Evolutionary conservation across 2,888 invertebrate genomes (phyloP), one percentile per base, ranked within the genome.

Genomic region (Boloria euphrosyne): DNA sequence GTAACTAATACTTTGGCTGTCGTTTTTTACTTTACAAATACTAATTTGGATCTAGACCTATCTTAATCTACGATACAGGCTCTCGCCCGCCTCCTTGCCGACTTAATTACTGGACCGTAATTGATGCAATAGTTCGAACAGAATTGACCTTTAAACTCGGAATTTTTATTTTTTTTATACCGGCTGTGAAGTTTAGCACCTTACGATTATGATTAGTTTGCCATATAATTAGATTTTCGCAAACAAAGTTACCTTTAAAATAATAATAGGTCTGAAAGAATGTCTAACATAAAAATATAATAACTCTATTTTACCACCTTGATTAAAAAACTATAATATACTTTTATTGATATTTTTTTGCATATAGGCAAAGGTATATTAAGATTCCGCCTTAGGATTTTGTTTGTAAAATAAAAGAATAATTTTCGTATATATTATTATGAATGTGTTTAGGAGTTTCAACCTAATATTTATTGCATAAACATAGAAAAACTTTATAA

Each of bases 401-500:
- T 6, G 5, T 43, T 38, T 13, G 10, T 38, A 38, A 46, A 13
- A 46, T 57, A 46, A 22, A 46, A 22, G 22, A 16, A 46, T 14
- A 44, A 22, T 57, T 46, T 14, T 57, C 22, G 46, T 55, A 10
- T 18, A 14, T 18, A 43, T 1, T 43, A 14, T 55, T 55, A 7
- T 44, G 44, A 46, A 46, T 4, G 46, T 57, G 13, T 18, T 22
- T 38, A 38, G 31, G 27, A 27, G 31, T 14, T 22, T 47, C 57
- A 10, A 22, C 22, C 57, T n/a, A 64, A 47, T 62, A 65, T 67
- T 62, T 65, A 61, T 54, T 61, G 55, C 50, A 61, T 62, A 60
- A 58, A 62, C 67, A 52, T 65, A 67, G 67, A 73, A 74, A 74
- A 71, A 71, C 51, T 73, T 76, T 75, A 75, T 70, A 68, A 70